A percentile compares a stretch with the other conserved stretches of the same genome.
These are phyloP conservation scores for Acromyrmex echinatior DNA, from an alignment of 1,140 invertebrate species.

Conservation along the genomic window DNA sequence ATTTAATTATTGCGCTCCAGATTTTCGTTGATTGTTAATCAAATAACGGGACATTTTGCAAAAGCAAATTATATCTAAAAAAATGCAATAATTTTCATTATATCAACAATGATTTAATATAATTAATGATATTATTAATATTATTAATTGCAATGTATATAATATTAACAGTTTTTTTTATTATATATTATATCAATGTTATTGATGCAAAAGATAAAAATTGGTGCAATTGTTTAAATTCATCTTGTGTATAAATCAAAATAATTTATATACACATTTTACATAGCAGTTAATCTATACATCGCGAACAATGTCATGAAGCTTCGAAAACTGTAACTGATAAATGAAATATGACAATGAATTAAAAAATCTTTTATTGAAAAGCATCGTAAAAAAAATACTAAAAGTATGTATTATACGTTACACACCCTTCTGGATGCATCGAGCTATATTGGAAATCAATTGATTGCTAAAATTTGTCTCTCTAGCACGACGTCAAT, in stretches of 20 bases:
- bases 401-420: conserved; percentile 19
- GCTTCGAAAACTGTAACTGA: conserved; percentile 16
- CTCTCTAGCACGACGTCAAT: conserved; percentile 24
- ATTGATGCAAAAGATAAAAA: not conserved
- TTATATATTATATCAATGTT: not conserved
- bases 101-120: not conserved
- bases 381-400: not conserved
- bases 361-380: not conserved
- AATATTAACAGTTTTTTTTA: not conserved
- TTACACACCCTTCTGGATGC: conserved; percentile 10
- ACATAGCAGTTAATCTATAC: not conserved
- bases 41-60: not conserved
- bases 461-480: conserved; percentile 59
- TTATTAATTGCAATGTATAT: not conserved
- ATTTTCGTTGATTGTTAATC: not conserved
- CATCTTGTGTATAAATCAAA: not conserved
- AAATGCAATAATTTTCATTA: conserved; percentile 6
- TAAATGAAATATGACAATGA: conserved; percentile 9
- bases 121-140: not conserved
- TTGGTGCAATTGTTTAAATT: not conserved
- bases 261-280: conserved; percentile 14
- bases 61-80: not conserved
- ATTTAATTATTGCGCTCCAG: conserved; percentile 10
- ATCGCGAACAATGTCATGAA: not conserved
- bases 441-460: conserved; percentile 26